These are phyloP conservation scores for Cheumatopsyche charites DNA, from an alignment of 1,140 invertebrate species.

Conservation along the genomic window DNA sequence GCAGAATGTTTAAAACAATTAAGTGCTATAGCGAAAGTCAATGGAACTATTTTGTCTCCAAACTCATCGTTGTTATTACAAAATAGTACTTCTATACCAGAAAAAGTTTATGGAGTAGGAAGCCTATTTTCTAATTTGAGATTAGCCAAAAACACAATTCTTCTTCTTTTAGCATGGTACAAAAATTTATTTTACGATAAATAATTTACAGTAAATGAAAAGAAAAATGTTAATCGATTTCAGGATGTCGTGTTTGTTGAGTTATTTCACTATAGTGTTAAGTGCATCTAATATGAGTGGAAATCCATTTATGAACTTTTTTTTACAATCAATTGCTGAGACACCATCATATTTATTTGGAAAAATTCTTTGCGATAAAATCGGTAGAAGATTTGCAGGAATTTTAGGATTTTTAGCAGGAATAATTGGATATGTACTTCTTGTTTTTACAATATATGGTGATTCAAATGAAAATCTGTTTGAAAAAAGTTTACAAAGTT, in stretches of 20 bases:
- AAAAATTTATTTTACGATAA: too few relatives aligned
- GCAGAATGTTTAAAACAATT: constrained; percentile 65
- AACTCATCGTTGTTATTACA: constrained; percentile 53
- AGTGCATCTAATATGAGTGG: constrained; percentile 66
- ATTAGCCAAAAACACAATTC: constrained; percentile 62
- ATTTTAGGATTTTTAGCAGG: constrained; percentile 32
- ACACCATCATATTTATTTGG: constrained; percentile 56
- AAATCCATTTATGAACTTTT: constrained; percentile 70
- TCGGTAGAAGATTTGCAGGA: constrained; percentile 40
- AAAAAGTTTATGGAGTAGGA: constrained; percentile 60
- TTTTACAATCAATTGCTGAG: constrained; percentile 65
- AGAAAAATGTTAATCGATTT: constrained; percentile 22
- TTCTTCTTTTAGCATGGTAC: constrained; percentile 39
- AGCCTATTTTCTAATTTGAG: constrained; percentile 64
- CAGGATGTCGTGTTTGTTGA: constrained; percentile 62
- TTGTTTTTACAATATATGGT: constrained; percentile 42
- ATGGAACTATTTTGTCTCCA: constrained; percentile 61
- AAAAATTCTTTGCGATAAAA: constrained; percentile 43
- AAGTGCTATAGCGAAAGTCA: constrained; percentile 68
- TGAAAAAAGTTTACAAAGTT: too few relatives aligned
- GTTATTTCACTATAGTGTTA: constrained; percentile 65
- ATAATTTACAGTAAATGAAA: background rate
- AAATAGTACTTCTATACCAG: constrained; percentile 46
- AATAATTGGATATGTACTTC: constrained; percentile 19
- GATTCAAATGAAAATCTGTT: too few relatives aligned